phyloP scores from a whole-genome alignment of 2,888 invertebrate genomes.

The Allolobophora icterica region DNA sequence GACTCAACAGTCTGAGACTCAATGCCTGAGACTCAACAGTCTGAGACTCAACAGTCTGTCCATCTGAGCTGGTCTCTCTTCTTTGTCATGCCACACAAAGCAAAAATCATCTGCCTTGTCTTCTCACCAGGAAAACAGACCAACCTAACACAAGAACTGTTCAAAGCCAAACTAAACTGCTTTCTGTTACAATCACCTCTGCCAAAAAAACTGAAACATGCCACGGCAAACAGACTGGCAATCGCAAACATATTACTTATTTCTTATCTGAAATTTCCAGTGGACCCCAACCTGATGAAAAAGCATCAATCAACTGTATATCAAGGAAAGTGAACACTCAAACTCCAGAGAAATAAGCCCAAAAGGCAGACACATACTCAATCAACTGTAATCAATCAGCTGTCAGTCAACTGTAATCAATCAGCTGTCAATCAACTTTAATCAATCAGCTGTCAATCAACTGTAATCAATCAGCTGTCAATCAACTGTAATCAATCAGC shows the following conservation, averaged over 20 bases:
- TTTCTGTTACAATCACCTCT: neutral
- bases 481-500: too few species aligned
- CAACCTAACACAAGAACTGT: neutral
- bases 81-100: neutral
- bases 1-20: too few species aligned
- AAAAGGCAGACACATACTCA: too few species aligned
- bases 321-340: too few species aligned
- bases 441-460: too few species aligned
- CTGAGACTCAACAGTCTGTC: neutral
- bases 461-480: too few species aligned
- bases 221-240: neutral
- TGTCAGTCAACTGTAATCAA: too few species aligned
- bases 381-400: too few species aligned
- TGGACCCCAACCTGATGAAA: neutral
- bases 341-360: too few species aligned
- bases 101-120: neutral
- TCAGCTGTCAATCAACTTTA: too few species aligned
- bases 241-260: neutral
- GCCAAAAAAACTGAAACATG: neutral
- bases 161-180: too few species aligned
- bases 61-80: neutral
- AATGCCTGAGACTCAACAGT: neutral
- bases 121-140: neutral
- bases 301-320: neutral
- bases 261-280: neutral